phyloP scores from a whole-genome alignment of 2,888 invertebrate species.

The Rhaphigaster nebulosa region DNA sequence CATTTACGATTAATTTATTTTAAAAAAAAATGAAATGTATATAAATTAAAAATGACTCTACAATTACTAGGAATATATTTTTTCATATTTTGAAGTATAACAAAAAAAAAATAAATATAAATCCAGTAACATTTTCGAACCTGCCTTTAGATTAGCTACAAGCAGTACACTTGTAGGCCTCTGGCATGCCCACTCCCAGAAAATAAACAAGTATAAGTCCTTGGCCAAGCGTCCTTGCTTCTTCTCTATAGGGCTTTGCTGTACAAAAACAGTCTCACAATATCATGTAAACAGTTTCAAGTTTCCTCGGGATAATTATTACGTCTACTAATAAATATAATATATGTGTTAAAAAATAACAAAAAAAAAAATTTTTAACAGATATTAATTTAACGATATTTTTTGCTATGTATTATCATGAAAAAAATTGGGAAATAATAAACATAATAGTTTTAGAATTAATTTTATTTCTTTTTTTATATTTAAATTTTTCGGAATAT shows the following conservation, averaged over 20 bases:
- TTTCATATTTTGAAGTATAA: no score
- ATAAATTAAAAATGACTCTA: no score
- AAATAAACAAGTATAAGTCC: slow-evolving; percentile 9
- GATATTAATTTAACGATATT: no score
- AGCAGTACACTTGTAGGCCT: slow-evolving; percentile 28
- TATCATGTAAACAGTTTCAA: neutral
- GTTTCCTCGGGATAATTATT: neutral
- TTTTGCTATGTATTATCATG: no score
- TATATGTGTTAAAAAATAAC: no score
- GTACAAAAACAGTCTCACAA: slow-evolving; percentile 25
- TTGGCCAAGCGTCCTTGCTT: slow-evolving; percentile 18
- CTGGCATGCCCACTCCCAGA: slow-evolving; percentile 41
- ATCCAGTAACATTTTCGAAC: neutral
- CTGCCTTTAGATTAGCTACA: neutral
- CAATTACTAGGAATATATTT: no score
- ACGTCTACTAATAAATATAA: neutral
- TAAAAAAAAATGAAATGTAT: no score
- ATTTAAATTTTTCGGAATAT: no score
- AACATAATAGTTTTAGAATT: no score
- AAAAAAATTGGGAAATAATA: no score
- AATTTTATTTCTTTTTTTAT: no score
- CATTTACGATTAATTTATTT: no score
- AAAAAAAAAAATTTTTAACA: neutral
- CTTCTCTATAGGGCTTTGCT: slow-evolving; percentile 25
- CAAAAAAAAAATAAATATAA: neutral